A percentile compares a stretch with the other conserved stretches of the same genome.
Evolutionary conservation across 2,113 vertebrate species (phyloP).

Genomic region (Oenanthe oenanthe): DNA sequence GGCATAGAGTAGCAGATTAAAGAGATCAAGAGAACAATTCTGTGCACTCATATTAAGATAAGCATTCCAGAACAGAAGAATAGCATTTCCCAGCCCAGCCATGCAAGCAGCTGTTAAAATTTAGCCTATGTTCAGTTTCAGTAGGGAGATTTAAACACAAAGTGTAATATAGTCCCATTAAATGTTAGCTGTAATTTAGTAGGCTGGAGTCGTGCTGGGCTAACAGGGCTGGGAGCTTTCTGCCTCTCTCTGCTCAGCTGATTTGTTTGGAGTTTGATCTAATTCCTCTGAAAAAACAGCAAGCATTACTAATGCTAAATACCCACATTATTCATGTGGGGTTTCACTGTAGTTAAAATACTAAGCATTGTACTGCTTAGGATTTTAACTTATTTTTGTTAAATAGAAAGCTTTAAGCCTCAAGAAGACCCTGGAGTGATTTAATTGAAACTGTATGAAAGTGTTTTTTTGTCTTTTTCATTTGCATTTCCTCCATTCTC

Average conservation of each 20-base stretch:
- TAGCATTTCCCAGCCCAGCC: neutral
- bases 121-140: neutral
- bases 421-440: neutral
- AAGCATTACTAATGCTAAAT: neutral
- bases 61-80: neutral
- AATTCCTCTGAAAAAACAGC: neutral
- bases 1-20: neutral
- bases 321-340: neutral
- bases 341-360: neutral
- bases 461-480: neutral
- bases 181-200: neutral
- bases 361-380: neutral
- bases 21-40: neutral
- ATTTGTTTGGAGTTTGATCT: neutral
- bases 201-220: neutral
- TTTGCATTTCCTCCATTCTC: neutral
- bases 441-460: neutral
- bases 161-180: neutral
- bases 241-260: neutral
- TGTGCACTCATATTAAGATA: neutral
- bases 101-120: neutral
- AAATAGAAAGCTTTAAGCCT: neutral
- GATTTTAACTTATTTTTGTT: neutral
- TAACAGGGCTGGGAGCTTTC: neutral
- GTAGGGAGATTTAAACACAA: neutral